Evolutionary conservation across 2,113 vertebrate genomes (phyloP).

Genomic region (Tretioscincus oriximinensis): DNA sequence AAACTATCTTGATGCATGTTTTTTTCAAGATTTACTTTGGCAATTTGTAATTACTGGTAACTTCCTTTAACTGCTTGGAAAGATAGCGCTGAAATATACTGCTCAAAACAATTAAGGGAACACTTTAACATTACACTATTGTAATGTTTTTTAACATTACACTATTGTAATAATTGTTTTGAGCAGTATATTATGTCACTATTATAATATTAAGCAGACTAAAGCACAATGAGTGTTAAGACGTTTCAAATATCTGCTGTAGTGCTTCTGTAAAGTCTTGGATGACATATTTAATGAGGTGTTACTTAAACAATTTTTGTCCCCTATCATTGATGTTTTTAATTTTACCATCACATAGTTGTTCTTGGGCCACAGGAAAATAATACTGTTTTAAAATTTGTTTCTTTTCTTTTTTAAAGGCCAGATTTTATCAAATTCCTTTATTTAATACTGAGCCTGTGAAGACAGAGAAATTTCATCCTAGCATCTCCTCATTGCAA

Average conservation of each 20-base stretch:
- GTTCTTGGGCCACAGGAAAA: background rate
- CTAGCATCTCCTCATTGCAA: constrained; percentile 13
- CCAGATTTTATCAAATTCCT: constrained; percentile 14
- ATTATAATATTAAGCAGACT: background rate
- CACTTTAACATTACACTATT: too few species aligned
- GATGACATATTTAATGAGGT: background rate
- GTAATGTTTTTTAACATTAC: too few species aligned
- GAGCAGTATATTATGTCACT: background rate
- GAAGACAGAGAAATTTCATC: background rate
- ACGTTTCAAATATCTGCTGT: background rate
- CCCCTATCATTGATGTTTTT: background rate
- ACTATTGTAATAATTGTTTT: too few species aligned
- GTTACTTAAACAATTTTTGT: background rate
- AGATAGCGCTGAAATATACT: background rate
- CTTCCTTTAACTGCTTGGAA: background rate
- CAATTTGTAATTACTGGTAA: background rate
- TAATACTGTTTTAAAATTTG: background rate
- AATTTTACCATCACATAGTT: background rate
- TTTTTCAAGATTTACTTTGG: background rate
- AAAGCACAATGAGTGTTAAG: background rate
- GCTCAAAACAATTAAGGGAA: too few species aligned
- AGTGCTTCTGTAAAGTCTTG: background rate
- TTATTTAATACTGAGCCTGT: background rate
- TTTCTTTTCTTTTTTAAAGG: constrained; percentile 10
- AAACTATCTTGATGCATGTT: background rate